phyloP scores from a whole-genome alignment of 2,797 vertebrate species.

The Anguilla anguilla region DNA sequence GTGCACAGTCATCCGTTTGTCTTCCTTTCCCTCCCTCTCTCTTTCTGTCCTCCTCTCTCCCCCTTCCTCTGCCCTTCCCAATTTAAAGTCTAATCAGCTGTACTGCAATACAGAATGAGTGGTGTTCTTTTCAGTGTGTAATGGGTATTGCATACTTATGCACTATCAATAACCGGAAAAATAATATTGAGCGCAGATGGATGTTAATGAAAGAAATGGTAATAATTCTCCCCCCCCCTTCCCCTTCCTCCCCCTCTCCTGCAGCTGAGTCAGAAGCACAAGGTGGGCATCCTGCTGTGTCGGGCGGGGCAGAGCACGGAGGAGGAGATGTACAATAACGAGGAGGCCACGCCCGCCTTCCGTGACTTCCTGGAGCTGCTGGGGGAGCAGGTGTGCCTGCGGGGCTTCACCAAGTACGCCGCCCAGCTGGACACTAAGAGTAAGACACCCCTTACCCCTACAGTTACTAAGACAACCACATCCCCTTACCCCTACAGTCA shows the following conservation, averaged over 20 bases:
- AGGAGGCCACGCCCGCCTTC: conserved; percentile 83
- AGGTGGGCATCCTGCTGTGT: conserved; percentile 93
- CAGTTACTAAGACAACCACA: background rate
- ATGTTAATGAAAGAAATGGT: background rate
- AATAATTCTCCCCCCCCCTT: conserved; percentile 8
- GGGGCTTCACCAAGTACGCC: conserved; percentile 86
- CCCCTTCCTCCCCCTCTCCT: background rate
- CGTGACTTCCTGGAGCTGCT: conserved; percentile 86
- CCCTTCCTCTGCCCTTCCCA: too few species aligned
- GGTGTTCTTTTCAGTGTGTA: too few species aligned
- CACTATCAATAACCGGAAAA: too few species aligned
- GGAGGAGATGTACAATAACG: conserved; percentile 99
- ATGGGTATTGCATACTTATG: too few species aligned
- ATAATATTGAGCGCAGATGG: background rate
- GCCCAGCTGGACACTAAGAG: conserved; percentile 96
- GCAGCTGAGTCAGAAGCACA: conserved; percentile 91
- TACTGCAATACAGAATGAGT: too few species aligned
- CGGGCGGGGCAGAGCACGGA: conserved; percentile 90
- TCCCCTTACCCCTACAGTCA: too few species aligned
- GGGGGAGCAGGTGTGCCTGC: conserved; percentile 87
- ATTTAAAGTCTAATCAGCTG: too few species aligned
- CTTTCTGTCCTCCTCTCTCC: too few species aligned
- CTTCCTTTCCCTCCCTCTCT: background rate
- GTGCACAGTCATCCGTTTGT: background rate
- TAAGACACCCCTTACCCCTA: conserved; percentile 59